Conservation (phyloP, 2,888 invertebrate genomes). For the Diarsia rubi region DNA sequence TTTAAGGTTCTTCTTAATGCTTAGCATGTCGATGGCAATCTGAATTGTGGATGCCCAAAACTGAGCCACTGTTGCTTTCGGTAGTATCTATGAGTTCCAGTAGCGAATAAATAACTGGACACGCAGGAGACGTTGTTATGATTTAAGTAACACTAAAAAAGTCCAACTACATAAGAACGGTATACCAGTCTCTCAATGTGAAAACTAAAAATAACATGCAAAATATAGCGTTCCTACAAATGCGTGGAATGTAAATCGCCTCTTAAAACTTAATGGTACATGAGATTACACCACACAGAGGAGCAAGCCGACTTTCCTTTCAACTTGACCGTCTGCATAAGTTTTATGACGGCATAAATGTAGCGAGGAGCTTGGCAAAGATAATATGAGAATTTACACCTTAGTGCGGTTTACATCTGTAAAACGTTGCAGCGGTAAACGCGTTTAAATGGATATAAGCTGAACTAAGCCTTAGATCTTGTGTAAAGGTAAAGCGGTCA, state of each 20-base stretch:
- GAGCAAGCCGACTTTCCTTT: constrained; percentile 54
- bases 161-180: background rate
- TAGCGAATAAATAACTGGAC: no score
- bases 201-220: constrained; percentile 18
- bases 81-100: no score
- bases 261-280: constrained; percentile 46
- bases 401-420: constrained; percentile 10
- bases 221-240: constrained; percentile 27
- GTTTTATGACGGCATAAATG: constrained; percentile 54
- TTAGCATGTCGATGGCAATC: no score
- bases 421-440: background rate
- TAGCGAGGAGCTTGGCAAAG: constrained; percentile 20
- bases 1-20: no score
- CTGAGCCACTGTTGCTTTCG: no score
- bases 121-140: no score
- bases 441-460: background rate
- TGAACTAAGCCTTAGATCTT: constrained; percentile 6
- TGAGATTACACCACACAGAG: constrained; percentile 39
- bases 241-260: constrained; percentile 41
- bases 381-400: constrained; percentile 20
- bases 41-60: no score
- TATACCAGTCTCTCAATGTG: background rate
- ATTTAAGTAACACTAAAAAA: background rate
- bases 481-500: background rate
- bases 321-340: constrained; percentile 45